Percentiles rank a stretch among this genome's conserved stretches.
Evolutionary conservation across 1,140 invertebrate species (phyloP).

Genomic region (Psilanteris sp.): DNA sequence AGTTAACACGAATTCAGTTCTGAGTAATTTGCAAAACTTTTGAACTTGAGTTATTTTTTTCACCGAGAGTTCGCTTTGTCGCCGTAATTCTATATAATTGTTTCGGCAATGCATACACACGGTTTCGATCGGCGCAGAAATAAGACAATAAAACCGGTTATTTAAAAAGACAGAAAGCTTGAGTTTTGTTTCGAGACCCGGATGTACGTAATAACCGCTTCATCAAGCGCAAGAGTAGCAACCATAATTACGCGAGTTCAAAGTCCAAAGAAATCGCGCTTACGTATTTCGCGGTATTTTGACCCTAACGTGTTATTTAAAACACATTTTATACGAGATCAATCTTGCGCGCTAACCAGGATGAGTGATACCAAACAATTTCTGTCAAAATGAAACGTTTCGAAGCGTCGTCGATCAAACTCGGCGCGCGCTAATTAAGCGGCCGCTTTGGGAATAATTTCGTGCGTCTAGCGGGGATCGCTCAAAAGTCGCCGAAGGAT

Average conservation of each 20-base stretch:
- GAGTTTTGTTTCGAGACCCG: slow-evolving; percentile 41
- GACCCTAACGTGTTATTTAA: slow-evolving; percentile 47
- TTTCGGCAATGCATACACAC: too few species aligned
- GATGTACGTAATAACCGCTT: slow-evolving; percentile 46
- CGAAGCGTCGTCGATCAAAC: slow-evolving; percentile 52
- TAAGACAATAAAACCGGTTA: too few species aligned
- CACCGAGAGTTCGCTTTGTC: too few species aligned
- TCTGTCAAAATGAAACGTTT: slow-evolving; percentile 47
- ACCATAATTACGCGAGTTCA: slow-evolving; percentile 53
- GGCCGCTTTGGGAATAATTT: slow-evolving; percentile 49
- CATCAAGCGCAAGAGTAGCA: slow-evolving; percentile 12
- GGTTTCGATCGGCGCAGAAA: too few species aligned
- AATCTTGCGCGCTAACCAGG: slow-evolving; percentile 22
- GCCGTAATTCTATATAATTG: too few species aligned
- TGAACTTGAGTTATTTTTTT: too few species aligned
- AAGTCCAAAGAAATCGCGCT: slow-evolving; percentile 46
- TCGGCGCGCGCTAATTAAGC: slow-evolving; percentile 54
- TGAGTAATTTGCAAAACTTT: too few species aligned
- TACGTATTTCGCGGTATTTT: slow-evolving; percentile 42
- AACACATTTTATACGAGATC: slow-evolving; percentile 44
- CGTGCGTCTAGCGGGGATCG: slow-evolving; percentile 54
- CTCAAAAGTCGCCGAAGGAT: slow-evolving; percentile 69
- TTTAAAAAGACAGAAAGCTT: too few species aligned
- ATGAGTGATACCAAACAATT: slow-evolving; percentile 44
- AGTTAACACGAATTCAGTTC: too few species aligned